These are phyloP conservation scores for Bedellia somnulentella DNA, from an alignment of 2,888 invertebrate genomes.

Conservation along the genomic window DNA sequence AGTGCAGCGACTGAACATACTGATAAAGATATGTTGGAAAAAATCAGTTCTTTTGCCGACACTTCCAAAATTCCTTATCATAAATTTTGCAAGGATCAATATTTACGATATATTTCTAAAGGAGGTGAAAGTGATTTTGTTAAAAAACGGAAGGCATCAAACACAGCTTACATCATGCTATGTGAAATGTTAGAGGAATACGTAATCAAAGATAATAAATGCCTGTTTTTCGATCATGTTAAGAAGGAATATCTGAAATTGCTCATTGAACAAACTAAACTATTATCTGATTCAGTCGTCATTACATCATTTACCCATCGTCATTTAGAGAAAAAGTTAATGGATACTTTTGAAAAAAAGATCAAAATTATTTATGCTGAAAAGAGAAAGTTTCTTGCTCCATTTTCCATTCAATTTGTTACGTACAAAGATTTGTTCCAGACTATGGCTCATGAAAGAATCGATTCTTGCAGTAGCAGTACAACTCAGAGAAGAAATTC, in stretches of 20 bases:
- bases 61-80: constrained; percentile 11
- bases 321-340: too few relatives aligned
- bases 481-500: constrained; percentile 6
- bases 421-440: constrained; percentile 6
- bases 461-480: constrained; percentile 4
- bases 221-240: constrained; percentile 13
- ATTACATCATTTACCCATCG: too few relatives aligned
- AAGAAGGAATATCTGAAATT: constrained; percentile 15
- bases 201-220: constrained; percentile 15
- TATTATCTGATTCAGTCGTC: constrained; percentile 13
- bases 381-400: constrained; percentile 5
- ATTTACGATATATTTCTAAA: constrained; percentile 11
- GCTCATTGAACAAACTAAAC: constrained; percentile 12
- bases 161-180: constrained; percentile 13
- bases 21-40: constrained; percentile 12
- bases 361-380: too few relatives aligned
- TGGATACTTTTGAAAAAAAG: too few relatives aligned
- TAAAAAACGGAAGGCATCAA: constrained; percentile 11
- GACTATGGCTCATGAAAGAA: constrained; percentile 6
- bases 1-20: constrained; percentile 11
- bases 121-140: constrained; percentile 7
- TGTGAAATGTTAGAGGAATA: constrained; percentile 13
- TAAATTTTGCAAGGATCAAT: constrained; percentile 13
- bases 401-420: constrained; percentile 5
- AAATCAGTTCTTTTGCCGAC: constrained; percentile 12